Percentiles rank a stretch among this genome's conserved stretches.
These are phyloP conservation scores for Hipposideros larvatus DNA, from an alignment of 2,797 vertebrate genomes.

Conservation along the genomic window DNA sequence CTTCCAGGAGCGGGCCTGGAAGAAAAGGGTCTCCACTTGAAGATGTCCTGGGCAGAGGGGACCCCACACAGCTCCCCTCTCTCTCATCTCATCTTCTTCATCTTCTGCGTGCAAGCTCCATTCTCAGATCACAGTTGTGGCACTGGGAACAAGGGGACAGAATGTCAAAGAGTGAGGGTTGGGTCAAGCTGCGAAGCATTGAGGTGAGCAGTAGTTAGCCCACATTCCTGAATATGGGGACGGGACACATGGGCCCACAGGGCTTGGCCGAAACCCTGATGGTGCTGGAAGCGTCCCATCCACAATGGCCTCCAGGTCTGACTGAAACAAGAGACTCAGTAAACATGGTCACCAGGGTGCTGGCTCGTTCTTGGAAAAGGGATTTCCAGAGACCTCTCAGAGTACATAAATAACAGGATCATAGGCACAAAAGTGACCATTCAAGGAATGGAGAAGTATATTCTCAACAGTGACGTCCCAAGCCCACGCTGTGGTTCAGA, in stretches of 20 bases:
- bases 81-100: not conserved
- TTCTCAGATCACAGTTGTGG: not conserved
- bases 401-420: conserved; percentile 64
- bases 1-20: not conserved
- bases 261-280: not conserved
- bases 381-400: conserved; percentile 66
- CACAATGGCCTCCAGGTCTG: not conserved
- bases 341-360: conserved; percentile 12
- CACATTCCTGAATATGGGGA: not conserved
- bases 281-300: not conserved
- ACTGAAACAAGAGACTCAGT: not conserved
- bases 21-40: not conserved
- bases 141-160: not conserved
- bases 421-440: conserved; percentile 58
- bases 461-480: conserved; percentile 78
- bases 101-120: not conserved
- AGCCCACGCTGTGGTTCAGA: conserved; percentile 67
- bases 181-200: not conserved
- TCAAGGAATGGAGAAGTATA: conserved; percentile 80
- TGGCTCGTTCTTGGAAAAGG: conserved; percentile 73
- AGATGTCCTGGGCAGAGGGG: not conserved
- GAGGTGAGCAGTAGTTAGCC: not conserved
- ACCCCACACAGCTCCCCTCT: not conserved
- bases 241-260: not conserved
- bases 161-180: not conserved